These are phyloP conservation scores for Melitaea athalia DNA, from an alignment of 2,888 invertebrate genomes.

Conservation along the genomic window DNA sequence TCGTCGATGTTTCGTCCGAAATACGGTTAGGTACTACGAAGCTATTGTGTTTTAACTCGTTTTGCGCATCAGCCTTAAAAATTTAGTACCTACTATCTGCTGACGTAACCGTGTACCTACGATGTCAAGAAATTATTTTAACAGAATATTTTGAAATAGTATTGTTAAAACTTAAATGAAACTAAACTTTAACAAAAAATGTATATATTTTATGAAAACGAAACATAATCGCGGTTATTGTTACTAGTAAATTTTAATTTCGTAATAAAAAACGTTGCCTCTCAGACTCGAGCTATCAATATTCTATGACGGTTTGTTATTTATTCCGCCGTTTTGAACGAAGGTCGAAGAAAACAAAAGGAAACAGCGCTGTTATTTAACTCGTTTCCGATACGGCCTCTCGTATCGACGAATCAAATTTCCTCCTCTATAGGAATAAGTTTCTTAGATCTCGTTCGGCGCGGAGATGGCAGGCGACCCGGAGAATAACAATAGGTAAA, in stretches of 20 bases:
- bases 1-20: slow-evolving; percentile 72
- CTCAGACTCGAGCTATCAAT: slow-evolving; percentile 56
- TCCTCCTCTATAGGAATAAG: slow-evolving; percentile 58
- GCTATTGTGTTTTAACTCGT: slow-evolving; percentile 64
- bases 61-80: slow-evolving; percentile 48
- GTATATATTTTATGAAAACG: not conserved
- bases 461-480: slow-evolving; percentile 49
- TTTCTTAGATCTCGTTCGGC: slow-evolving; percentile 59
- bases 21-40: slow-evolving; percentile 45
- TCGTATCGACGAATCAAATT: slow-evolving; percentile 76
- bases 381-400: slow-evolving; percentile 80
- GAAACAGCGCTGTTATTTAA: slow-evolving; percentile 73
- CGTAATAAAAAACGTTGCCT: not conserved
- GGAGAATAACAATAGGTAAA: slow-evolving; percentile 78
- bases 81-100: slow-evolving; percentile 18
- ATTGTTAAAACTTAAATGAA: not conserved
- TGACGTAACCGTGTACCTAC: slow-evolving; percentile 3
- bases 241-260: not conserved
- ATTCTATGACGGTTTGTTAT: slow-evolving; percentile 68
- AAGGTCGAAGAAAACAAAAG: slow-evolving; percentile 56
- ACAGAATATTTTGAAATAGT: not conserved
- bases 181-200: not conserved
- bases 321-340: slow-evolving; percentile 62
- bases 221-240: not conserved
- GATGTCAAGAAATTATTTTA: not conserved